Conservation (phyloP, 2,113 vertebrate genomes). For the Rhabdornis inornatus region DNA sequence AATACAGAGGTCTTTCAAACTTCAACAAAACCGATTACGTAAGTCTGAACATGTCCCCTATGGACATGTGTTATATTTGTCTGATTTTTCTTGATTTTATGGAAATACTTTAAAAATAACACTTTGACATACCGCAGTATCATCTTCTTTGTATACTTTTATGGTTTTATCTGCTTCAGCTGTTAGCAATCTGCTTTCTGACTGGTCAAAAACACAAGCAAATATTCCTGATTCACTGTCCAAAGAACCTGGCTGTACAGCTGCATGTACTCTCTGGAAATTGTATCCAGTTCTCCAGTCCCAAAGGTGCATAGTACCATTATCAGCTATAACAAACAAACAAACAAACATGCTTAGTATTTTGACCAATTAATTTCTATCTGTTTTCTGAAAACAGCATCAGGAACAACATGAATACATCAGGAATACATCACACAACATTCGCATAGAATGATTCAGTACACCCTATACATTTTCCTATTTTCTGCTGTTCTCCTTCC, state of each 20-base stretch:
- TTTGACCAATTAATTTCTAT: not conserved
- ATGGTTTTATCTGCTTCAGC: slow-evolving; percentile 99
- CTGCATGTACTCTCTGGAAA: slow-evolving; percentile 96
- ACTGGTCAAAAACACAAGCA: slow-evolving; percentile 91
- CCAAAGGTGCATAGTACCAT: slow-evolving; percentile 98
- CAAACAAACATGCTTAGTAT: not conserved
- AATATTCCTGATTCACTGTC: slow-evolving; percentile 99
- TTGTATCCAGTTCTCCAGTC: slow-evolving; percentile 99
- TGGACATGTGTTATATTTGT: not conserved
- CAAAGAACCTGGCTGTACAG: slow-evolving; percentile 94
- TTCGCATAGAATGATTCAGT: not conserved
- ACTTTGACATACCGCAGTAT: slow-evolving; percentile 82
- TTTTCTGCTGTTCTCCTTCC: not conserved
- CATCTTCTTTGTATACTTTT: slow-evolving; percentile 96
- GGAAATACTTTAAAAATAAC: not conserved
- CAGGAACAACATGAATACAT: not conserved
- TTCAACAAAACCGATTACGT: not conserved
- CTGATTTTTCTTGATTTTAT: not conserved
- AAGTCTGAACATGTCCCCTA: not conserved
- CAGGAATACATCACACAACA: not conserved
- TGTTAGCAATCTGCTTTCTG: slow-evolving; percentile 90
- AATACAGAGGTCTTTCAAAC: not conserved
- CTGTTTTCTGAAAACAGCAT: not conserved
- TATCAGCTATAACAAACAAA: slow-evolving; percentile 82
- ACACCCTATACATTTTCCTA: not conserved